Conservation (phyloP, 2,113 vertebrate genomes). For the Desmodus rotundus region DNA sequence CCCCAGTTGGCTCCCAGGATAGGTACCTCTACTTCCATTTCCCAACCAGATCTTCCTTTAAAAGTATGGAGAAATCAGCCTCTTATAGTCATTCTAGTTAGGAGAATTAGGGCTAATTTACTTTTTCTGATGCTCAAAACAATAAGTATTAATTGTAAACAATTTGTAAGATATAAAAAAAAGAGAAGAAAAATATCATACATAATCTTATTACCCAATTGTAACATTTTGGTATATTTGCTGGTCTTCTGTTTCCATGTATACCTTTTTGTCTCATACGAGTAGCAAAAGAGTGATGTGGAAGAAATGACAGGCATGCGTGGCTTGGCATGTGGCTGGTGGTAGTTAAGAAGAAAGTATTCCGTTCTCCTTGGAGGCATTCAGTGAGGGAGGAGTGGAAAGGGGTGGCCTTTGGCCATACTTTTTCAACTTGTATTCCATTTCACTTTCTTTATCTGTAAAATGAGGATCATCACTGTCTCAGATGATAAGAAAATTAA, state of each 20-base stretch:
- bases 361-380: not conserved
- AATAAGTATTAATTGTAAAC: not conserved
- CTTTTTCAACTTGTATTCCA: not conserved
- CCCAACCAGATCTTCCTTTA: not conserved
- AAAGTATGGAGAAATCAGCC: not conserved
- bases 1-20: not conserved
- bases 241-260: not conserved
- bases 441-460: not conserved
- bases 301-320: not conserved
- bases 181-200: not conserved
- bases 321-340: not conserved
- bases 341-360: not conserved
- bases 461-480: not conserved
- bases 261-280: not conserved
- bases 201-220: not conserved
- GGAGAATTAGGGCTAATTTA: not conserved
- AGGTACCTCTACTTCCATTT: not conserved
- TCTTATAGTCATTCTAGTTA: not conserved
- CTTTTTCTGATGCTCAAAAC: not conserved
- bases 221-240: not conserved
- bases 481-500: not conserved
- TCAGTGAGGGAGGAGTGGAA: no score
- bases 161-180: not conserved
- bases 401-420: not conserved
- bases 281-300: not conserved